These are phyloP conservation scores for Pardosa pseudoannulata DNA, from an alignment of 2,888 invertebrate species.

Conservation along the genomic window DNA sequence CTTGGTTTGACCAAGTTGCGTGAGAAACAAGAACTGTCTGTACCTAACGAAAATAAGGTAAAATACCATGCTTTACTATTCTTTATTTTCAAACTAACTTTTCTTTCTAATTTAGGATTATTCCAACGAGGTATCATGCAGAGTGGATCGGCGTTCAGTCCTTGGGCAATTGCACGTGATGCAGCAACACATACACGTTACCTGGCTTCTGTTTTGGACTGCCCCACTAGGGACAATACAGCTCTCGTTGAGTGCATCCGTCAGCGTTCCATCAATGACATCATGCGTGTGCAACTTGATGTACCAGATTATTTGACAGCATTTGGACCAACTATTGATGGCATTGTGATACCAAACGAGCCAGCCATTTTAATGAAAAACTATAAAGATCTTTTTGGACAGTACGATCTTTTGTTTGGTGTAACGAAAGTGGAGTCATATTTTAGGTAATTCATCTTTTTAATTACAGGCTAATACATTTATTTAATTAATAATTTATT, in stretches of 20 bases:
- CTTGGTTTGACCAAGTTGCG: no score
- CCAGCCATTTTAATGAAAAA: conserved; percentile 76
- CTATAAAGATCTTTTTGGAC: conserved; percentile 56
- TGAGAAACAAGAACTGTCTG: no score
- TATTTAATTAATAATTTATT: no score
- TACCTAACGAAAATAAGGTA: no score
- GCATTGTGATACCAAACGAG: conserved; percentile 89
- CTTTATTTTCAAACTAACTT: not conserved
- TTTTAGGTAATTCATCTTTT: conserved; percentile 80
- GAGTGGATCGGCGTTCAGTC: conserved; percentile 88
- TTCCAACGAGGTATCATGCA: conserved; percentile 85
- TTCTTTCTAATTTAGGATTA: conserved; percentile 80
- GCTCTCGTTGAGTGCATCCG: conserved; percentile 91
- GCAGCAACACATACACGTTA: conserved; percentile 79
- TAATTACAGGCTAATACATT: no score
- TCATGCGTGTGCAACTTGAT: conserved; percentile 68
- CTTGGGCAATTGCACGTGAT: conserved; percentile 85
- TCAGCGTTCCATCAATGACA: conserved; percentile 85
- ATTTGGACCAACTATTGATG: conserved; percentile 96
- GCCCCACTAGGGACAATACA: conserved; percentile 81
- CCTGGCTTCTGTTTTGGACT: conserved; percentile 81
- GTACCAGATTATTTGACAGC: conserved; percentile 87
- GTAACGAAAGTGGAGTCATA: conserved; percentile 85
- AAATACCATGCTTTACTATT: no score
- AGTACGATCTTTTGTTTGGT: conserved; percentile 78